Base-by-base conservation (phyloP, 2,113 vertebrate species). In the Barnardius zonarius region DNA sequence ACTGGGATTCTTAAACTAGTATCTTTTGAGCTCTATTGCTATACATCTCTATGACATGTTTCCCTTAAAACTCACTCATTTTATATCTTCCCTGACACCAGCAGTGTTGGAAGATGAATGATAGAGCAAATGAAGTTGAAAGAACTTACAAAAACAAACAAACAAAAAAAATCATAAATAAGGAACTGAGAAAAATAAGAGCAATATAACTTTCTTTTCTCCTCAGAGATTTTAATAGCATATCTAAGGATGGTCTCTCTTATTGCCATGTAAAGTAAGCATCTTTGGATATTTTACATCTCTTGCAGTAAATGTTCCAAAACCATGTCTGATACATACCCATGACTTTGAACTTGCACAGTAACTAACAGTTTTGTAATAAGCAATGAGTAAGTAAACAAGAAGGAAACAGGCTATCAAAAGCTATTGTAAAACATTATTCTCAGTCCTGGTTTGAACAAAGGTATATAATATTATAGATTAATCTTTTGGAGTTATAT, bases 1-100 rank as follows among this genome's bases (percentile, higher is more conserved):
- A 35, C 15, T n/a, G 27, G 49, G 52, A 96, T 88, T 97, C 93
- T 93, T 91, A 86, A 94, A 83, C 61, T 39, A 61, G 22, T 70
- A 83, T 86, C 39, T 91, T 90, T 91, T 82, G 82, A 95, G 28
- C 28, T 83, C 49, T 51, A 6, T 31, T 84, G 37, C 33, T 83
- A 23, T 66, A 82, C 35, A 84, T 57, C 18, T 80, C 62, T 61
- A 37, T 73, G 75, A 86, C 13, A 52, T 46, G 37, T 77, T 84
- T 87, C 39, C 35, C 73, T 84, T 80, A 92, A 85, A 91, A 73
- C 6, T 68, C 33, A 76, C 37, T 78, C 33, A 16, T 85, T 95
- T 92, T 96, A 85, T 9, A 23, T 46, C 91, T 76, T 88, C 13
- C 23, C 52, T 96, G 84, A 49, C 41, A 52, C 51, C 68, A 77